Base-by-base conservation (phyloP, 2,113 vertebrate genomes). In the Brachypodius melanocephalos region DNA sequence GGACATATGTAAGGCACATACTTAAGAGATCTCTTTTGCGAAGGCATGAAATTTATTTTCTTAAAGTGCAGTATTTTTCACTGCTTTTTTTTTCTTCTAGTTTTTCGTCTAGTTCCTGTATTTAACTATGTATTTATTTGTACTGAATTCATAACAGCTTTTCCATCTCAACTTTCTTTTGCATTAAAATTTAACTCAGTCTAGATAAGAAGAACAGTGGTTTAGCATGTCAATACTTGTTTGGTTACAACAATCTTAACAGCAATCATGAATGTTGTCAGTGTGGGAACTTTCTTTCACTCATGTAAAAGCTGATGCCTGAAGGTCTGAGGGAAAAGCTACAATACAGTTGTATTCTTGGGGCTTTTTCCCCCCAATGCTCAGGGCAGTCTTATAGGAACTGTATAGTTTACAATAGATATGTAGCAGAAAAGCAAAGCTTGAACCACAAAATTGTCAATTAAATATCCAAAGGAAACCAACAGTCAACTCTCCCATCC, bases 281-380 rank as follows among this genome's bases (percentile, higher is more conserved):
- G 2, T 4, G 14, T 17, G 40, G 42, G 52, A 66, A 40, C 22
- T 83, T 91, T 21, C 19, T 28, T 59, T 74, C 31, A 25, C 13
- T 78, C 21, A 24, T 5, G 4, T 32, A 52, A 68, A 81, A 77
- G 12, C 40, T 34, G 54, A 77, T 55, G 24, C 32, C 62, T 66
- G 38, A 25, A 73, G 29, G 14, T n/a, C 43, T 57, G 40, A 52
- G 29, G 52, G 55, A 58, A 90, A 89, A 84, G 12, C 16, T 57
- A 38, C 7, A 42, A 34, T 22, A 46, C 4, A 21, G 8, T 51
- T 42, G 5, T 25, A n/a, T 34, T 67, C n/a, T 59, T 46, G n/a
- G 22, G 1, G 0, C 55, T 69, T 61, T 28, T 28, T 1, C 0
- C 8, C 18, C 8, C 14, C 40, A 32, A 26, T 29, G 16, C 9